Base-by-base conservation (phyloP, 2,888 invertebrate genomes). In the Tinea trinotella region DNA sequence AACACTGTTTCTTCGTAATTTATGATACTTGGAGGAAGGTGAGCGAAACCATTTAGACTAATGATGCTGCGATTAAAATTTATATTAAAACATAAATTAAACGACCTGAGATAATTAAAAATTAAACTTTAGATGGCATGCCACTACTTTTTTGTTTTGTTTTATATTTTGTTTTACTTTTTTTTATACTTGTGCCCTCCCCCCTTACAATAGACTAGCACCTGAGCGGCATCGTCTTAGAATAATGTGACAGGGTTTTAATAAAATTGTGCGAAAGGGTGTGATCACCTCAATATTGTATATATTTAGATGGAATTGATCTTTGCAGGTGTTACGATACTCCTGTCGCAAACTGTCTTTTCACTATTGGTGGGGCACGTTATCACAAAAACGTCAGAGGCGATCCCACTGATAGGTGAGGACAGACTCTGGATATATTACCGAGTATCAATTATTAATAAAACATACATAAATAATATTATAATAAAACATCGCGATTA, bases 261-360 rank as follows among this genome's bases (percentile, higher is more conserved):
- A n/a, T n/a, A n/a, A n/a, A n/a, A 30, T 30, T 30, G 7, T 4
- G 2, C 7, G 30, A 30, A n/a, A 30, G 30, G 7, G 30, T 2
- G 30, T 4, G 30, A 7, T n/a, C 2, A 7, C 30, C 30, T 30
- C 30, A 30, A 1, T 2, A 30, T 7, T n/a, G 4, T 30, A 30
- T 30, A 7, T 30, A 30, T 30, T 30, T 46, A 52, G 55, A 30
- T 10, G 30, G 89, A 88, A 88, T 83, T 82, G 69, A 79, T 89
- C 90, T 92, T 94, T 94, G 84, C 96, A 98, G 97, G 97, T 92
- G 96, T 98, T 87, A 98, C 97, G 88, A 97, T 98, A 88, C 94
- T 98, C 88, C 95, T 99, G 89, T 98, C 98, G 76, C 95, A 98
- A 91, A 98, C 97, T 88, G 98, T 98, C 89, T 98, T 99, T 91